Evolutionary conservation across 1,140 invertebrate species (phyloP).

Genomic region (Streblospio benedicti): DNA sequence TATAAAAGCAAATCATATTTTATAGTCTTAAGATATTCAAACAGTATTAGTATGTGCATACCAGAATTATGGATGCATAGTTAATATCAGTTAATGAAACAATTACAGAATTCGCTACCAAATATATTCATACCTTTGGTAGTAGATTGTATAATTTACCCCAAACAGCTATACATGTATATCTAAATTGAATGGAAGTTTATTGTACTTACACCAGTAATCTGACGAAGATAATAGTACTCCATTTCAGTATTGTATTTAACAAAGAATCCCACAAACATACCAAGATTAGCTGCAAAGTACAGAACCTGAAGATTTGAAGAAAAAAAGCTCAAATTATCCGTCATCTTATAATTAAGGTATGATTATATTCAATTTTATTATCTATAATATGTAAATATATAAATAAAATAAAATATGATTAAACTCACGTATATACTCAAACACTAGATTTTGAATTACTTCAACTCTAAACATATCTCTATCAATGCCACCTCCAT

Average conservation of each 20-base stretch:
- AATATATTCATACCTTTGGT: background rate
- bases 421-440: background rate
- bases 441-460: background rate
- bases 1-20: too few relatives aligned
- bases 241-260: slow-evolving; percentile 24
- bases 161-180: background rate
- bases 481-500: too few relatives aligned
- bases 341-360: background rate
- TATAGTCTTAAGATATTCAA: too few relatives aligned
- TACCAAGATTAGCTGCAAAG: slow-evolving; percentile 30
- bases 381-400: too few relatives aligned
- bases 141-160: slow-evolving; percentile 1
- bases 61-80: background rate
- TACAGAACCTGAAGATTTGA: slow-evolving; percentile 30
- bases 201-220: slow-evolving; percentile 36
- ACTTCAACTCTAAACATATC: background rate
- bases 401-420: too few relatives aligned
- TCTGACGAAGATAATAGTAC: slow-evolving; percentile 31
- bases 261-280: slow-evolving; percentile 33
- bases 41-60: background rate
- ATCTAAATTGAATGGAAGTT: background rate
- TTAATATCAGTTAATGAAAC: too few relatives aligned
- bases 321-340: slow-evolving; percentile 7
- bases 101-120: background rate
- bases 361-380: background rate